A percentile compares a stretch with the other conserved stretches of the same genome.
Evolutionary conservation across 2,113 vertebrate genomes (phyloP).

Genomic region (Sphaerodactylus townsendi): DNA sequence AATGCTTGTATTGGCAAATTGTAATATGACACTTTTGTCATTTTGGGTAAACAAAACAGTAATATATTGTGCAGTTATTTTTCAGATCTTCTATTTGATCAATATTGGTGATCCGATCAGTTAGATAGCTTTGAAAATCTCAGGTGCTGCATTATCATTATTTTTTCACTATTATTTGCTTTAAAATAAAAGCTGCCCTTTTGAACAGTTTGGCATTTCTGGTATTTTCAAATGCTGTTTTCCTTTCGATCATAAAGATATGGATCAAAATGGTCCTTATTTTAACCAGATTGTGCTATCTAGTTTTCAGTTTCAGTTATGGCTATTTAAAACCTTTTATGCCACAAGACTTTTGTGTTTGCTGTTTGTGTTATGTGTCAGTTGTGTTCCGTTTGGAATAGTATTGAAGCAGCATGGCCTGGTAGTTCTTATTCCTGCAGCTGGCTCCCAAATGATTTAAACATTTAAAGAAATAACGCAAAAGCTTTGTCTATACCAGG

Average conservation of each 20-base stretch:
- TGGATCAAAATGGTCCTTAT: neutral
- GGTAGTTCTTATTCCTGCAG: no score
- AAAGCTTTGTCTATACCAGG: no score
- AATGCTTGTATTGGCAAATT: fast-evolving
- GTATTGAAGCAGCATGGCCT: no score
- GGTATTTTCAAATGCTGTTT: neutral
- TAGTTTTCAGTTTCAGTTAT: neutral
- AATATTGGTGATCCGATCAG: neutral
- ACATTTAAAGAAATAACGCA: no score
- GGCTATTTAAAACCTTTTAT: neutral
- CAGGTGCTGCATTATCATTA: neutral
- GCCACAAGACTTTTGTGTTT: conserved; percentile 21
- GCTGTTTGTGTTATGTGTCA: neutral
- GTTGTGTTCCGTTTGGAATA: conserved; percentile 3
- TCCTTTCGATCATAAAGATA: neutral
- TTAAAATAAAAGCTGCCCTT: neutral
- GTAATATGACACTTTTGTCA: neutral
- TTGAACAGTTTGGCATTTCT: neutral
- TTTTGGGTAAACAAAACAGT: neutral
- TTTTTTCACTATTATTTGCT: neutral
- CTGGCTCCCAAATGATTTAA: no score
- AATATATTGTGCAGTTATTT: fast-evolving
- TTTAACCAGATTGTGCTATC: neutral
- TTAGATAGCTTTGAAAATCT: fast-evolving
- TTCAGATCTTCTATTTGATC: neutral